Percentiles rank a stretch among this genome's conserved stretches.
phyloP scores from a whole-genome alignment of 2,113 vertebrate genomes.

The Ahaetulla prasina region DNA sequence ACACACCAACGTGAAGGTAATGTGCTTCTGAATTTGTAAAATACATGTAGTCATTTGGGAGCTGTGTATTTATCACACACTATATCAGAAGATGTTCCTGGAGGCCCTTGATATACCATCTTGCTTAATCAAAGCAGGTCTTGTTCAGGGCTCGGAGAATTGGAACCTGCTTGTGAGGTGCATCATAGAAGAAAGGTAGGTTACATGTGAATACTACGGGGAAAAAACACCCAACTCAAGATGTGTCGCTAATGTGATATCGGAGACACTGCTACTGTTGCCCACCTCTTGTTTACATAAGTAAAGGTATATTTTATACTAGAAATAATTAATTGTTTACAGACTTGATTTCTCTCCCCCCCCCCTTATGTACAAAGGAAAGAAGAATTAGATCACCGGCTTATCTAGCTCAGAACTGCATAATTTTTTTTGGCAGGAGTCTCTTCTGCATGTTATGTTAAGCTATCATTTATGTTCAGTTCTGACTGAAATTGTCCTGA shows the following conservation, averaged over 20 bases:
- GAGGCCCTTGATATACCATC: neutral
- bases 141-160: neutral
- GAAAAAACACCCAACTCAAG: neutral
- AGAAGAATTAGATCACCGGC: neutral
- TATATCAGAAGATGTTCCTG: neutral
- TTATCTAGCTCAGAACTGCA: neutral
- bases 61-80: neutral
- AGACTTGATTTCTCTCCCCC: neutral
- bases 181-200: neutral
- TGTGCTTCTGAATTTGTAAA: neutral
- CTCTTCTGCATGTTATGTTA: neutral
- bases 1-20: conserved; percentile 82
- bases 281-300: neutral
- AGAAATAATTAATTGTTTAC: neutral
- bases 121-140: neutral
- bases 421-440: neutral
- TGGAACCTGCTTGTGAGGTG: neutral
- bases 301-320: neutral
- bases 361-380: neutral
- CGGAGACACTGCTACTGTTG: neutral
- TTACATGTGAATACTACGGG: neutral
- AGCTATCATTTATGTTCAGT: neutral
- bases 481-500: neutral
- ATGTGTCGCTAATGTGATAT: neutral
- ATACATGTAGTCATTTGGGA: neutral